Percentiles rank a stretch among this genome's conserved stretches.
Evolutionary conservation across 2,113 vertebrate species (phyloP).

Genomic region (Catharus fuscescens): DNA sequence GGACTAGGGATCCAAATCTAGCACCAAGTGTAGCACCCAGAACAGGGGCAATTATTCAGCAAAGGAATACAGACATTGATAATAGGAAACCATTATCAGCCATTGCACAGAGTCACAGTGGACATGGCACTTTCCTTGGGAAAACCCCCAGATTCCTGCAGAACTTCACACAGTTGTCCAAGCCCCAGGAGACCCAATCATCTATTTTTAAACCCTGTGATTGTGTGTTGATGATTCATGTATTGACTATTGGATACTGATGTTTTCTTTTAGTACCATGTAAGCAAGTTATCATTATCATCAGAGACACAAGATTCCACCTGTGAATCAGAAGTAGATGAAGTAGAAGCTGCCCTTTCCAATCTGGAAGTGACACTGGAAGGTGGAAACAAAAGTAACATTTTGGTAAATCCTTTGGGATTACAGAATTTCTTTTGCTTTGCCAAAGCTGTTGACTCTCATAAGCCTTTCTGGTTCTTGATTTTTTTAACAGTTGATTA

Average conservation of each 20-base stretch:
- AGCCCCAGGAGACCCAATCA: background rate
- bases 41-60: background rate
- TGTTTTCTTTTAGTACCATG: slow-evolving; percentile 84
- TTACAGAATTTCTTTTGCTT: background rate
- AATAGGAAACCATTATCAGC: background rate
- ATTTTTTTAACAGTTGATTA: background rate
- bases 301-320: slow-evolving; percentile 78
- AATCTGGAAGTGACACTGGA: slow-evolving; percentile 93
- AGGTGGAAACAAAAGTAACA: slow-evolving; percentile 82
- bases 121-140: background rate
- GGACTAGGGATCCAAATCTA: background rate
- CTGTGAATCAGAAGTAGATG: slow-evolving; percentile 88
- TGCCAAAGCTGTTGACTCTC: background rate
- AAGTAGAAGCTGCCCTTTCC: slow-evolving; percentile 93
- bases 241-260: background rate
- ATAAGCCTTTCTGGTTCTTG: background rate
- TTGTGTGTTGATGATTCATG: background rate
- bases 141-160: background rate
- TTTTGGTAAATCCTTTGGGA: slow-evolving; percentile 81
- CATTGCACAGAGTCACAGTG: background rate
- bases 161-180: background rate
- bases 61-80: background rate
- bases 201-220: background rate
- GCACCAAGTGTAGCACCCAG: background rate
- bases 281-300: slow-evolving; percentile 89